Conservation (phyloP, 2,797 vertebrate species). For the Sarcoramphus papa region DNA sequence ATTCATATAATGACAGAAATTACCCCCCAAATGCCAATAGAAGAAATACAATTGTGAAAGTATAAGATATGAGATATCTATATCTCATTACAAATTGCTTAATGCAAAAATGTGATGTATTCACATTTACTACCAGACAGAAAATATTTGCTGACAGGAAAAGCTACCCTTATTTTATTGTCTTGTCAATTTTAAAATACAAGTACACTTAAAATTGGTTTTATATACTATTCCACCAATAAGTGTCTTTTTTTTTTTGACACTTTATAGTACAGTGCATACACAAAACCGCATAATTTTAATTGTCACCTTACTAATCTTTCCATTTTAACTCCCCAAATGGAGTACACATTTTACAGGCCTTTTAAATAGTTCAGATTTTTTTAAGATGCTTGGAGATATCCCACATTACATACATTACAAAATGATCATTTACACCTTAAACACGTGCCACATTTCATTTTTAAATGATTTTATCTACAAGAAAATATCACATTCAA, state of each 20-base stretch:
- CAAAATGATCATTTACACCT: neutral
- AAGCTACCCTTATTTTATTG: neutral
- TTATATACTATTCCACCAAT: neutral
- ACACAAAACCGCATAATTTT: conserved; percentile 22
- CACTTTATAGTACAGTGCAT: neutral
- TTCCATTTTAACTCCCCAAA: neutral
- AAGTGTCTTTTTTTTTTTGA: neutral
- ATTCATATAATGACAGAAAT: neutral
- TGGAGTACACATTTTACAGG: neutral
- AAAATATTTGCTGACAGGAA: neutral
- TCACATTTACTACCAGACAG: neutral
- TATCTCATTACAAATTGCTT: neutral
- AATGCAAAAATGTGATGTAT: neutral
- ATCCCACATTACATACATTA: neutral
- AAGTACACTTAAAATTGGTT: neutral
- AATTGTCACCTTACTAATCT: conserved; percentile 63
- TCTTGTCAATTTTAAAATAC: neutral
- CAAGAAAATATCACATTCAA: neutral
- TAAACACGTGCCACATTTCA: neutral
- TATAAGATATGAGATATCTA: neutral
- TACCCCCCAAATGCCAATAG: neutral
- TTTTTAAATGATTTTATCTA: neutral
- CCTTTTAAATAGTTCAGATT: neutral
- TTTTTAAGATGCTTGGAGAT: neutral
- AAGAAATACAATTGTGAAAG: neutral